A percentile compares a stretch with the other conserved stretches of the same genome.
phyloP scores from a whole-genome alignment of 2,113 vertebrate species.

The Rhinoderma darwinii region DNA sequence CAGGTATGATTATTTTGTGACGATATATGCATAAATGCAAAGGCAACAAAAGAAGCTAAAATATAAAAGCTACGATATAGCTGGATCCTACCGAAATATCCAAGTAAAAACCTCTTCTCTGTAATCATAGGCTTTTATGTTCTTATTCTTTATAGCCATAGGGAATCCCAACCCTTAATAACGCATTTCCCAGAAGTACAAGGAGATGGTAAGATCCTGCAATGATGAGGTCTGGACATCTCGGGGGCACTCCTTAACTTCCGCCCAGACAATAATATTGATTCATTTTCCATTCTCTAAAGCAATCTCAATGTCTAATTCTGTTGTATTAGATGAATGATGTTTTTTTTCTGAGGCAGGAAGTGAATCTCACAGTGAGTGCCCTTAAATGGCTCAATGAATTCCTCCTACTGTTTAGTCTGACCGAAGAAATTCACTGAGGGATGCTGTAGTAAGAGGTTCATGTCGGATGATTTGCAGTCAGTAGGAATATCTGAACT shows the following conservation, averaged over 20 bases:
- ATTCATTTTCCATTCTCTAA: constrained; percentile 39
- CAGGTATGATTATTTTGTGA: neutral
- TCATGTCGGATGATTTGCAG: neutral
- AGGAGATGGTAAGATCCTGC: constrained; percentile 1
- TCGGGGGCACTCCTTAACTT: constrained; percentile 31
- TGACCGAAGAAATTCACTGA: constrained; percentile 23
- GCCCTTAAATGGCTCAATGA: constrained; percentile 27
- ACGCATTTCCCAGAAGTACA: neutral
- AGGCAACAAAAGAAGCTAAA: neutral
- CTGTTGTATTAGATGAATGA: constrained; percentile 28
- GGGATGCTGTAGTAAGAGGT: neutral
- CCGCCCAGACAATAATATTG: constrained; percentile 43
- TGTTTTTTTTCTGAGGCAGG: constrained; percentile 29
- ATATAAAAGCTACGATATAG: neutral
- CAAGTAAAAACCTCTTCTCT: neutral
- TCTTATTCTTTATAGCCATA: constrained; percentile 26
- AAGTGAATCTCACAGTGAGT: constrained; percentile 27
- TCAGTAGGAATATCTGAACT: neutral
- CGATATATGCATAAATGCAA: neutral
- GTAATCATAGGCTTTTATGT: neutral
- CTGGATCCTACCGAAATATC: neutral
- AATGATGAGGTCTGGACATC: constrained; percentile 23
- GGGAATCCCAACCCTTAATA: constrained; percentile 16
- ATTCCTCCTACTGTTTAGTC: constrained; percentile 44
- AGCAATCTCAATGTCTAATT: constrained; percentile 37